phyloP scores from a whole-genome alignment of 2,888 invertebrate genomes.

The Ichneumoninae sp. region DNA sequence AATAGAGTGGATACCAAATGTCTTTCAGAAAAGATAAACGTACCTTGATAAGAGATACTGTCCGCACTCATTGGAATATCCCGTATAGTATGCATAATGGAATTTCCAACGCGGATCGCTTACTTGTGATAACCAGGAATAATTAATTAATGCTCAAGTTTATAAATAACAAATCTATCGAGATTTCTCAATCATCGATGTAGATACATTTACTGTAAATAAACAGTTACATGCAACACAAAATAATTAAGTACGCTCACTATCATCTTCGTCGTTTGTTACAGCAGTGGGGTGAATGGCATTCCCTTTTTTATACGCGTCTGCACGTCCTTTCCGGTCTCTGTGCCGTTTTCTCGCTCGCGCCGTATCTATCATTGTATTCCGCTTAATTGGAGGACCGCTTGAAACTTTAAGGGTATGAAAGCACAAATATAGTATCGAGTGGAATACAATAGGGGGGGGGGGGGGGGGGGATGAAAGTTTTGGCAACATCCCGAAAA shows the following conservation, averaged over 20 bases:
- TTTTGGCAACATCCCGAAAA: background rate
- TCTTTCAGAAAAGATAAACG: background rate
- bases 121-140: background rate
- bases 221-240: background rate
- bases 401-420: background rate
- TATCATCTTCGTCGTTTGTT: background rate
- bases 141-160: background rate
- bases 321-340: background rate
- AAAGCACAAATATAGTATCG: background rate
- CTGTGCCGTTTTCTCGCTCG: constrained; percentile 28
- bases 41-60: background rate
- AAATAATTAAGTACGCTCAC: background rate
- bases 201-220: background rate
- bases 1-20: background rate
- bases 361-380: constrained; percentile 11
- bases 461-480: background rate
- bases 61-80: background rate
- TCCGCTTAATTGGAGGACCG: background rate
- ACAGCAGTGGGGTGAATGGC: background rate
- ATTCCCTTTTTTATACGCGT: background rate
- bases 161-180: too few relatives aligned
- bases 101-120: background rate
- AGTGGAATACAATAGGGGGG: background rate
- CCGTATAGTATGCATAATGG: background rate
- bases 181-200: background rate